Conservation (phyloP, 1,140 invertebrate species). For the Zeugodacus cucurbitae region DNA sequence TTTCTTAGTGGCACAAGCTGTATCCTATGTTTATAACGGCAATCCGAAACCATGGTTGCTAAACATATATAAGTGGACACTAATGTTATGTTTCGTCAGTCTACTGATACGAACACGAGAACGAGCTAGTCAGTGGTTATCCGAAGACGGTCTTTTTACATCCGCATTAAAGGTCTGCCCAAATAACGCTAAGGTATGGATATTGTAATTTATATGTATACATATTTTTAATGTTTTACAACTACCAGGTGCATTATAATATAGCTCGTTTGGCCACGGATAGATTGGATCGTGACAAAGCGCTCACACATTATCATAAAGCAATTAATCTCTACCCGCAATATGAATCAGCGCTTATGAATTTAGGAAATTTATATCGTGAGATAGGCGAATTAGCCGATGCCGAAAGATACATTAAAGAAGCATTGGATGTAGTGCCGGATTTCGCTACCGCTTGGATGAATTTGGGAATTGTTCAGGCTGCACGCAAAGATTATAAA, state of each 20-base stretch:
- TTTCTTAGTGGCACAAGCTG: slow-evolving; percentile 77
- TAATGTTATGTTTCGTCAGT: slow-evolving; percentile 64
- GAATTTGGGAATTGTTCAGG: slow-evolving; percentile 94
- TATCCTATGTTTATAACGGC: slow-evolving; percentile 51
- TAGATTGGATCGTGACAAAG: slow-evolving; percentile 73
- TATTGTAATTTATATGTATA: background rate
- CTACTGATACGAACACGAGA: slow-evolving; percentile 72
- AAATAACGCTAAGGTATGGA: slow-evolving; percentile 86
- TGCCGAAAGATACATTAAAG: slow-evolving; percentile 81
- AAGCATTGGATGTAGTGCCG: slow-evolving; percentile 81
- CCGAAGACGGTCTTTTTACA: slow-evolving; percentile 77
- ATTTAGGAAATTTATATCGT: slow-evolving; percentile 92
- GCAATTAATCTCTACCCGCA: slow-evolving; percentile 87
- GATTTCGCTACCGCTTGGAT: slow-evolving; percentile 97
- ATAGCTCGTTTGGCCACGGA: slow-evolving; percentile 89
- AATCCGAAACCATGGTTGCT: background rate
- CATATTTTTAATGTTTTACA: background rate
- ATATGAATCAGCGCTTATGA: slow-evolving; percentile 98
- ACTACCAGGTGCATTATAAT: slow-evolving; percentile 81
- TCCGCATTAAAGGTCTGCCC: slow-evolving; percentile 83
- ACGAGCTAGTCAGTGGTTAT: slow-evolving; percentile 83
- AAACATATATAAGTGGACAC: slow-evolving; percentile 47
- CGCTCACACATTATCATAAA: slow-evolving; percentile 81
- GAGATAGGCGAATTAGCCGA: slow-evolving; percentile 77
- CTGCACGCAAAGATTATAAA: slow-evolving; percentile 76